Percentiles rank a stretch among this genome's conserved stretches.
Conservation (phyloP, 2,113 vertebrate genomes). For the Orcinus orca region DNA sequence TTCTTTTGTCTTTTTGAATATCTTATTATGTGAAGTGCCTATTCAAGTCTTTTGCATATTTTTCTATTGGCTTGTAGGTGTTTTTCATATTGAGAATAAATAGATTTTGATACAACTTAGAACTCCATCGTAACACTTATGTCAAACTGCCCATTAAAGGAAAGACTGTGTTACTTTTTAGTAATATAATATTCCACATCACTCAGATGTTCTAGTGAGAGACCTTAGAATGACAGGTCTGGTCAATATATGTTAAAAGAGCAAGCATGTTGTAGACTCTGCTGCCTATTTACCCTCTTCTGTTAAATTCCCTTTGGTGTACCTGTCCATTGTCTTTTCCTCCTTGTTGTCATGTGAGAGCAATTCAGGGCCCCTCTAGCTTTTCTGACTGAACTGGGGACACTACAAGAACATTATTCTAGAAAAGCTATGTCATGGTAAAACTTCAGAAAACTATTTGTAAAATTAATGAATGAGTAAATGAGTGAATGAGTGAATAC, state of each 20-base stretch:
- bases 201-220: background rate
- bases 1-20: background rate
- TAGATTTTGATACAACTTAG: background rate
- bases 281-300: background rate
- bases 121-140: background rate
- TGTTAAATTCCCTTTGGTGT: background rate
- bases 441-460: background rate
- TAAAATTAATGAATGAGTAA: background rate
- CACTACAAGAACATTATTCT: background rate
- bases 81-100: conserved; percentile 6
- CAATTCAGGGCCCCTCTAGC: background rate
- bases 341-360: background rate
- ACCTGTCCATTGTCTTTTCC: background rate
- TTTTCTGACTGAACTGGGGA: background rate
- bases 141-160: background rate
- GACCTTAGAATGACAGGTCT: background rate
- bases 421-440: background rate
- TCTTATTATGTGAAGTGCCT: background rate
- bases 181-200: background rate
- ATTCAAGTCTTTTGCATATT: background rate
- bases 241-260: background rate
- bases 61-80: background rate
- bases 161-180: background rate
- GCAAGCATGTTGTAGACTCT: background rate
- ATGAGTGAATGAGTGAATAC: background rate